Conservation (phyloP, 23 tunicate species). For the Styela plicata region DNA sequence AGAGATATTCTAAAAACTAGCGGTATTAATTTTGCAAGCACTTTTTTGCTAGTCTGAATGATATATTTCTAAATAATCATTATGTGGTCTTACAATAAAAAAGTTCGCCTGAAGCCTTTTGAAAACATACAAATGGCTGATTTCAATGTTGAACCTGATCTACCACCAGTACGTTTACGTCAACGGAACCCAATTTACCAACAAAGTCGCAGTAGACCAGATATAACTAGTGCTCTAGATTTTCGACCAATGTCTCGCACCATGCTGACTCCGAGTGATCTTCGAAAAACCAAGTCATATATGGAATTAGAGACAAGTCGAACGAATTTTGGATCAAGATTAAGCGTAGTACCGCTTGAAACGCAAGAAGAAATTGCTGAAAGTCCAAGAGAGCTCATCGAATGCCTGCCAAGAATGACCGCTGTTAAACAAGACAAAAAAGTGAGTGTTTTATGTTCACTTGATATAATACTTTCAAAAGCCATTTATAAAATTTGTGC, state of each 20-base stretch:
- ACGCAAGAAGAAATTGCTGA: constrained; percentile 7
- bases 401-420: constrained; percentile 17
- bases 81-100: constrained; percentile 32
- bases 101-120: constrained; percentile 24
- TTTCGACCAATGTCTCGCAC: constrained; percentile 1
- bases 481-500: no score
- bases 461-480: no score
- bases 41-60: no score
- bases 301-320: neutral
- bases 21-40: no score
- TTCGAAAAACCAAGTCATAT: constrained; percentile 8
- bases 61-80: no score
- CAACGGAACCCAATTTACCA: neutral
- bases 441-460: constrained; percentile 9
- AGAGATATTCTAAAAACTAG: no score
- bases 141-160: constrained; percentile 14
- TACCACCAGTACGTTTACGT: constrained; percentile 7
- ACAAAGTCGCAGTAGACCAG: constrained; percentile 8
- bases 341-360: neutral
- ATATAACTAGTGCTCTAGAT: neutral
- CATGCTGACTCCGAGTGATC: neutral
- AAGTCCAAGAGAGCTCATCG: constrained; percentile 16
- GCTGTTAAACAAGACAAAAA: constrained; percentile 13
- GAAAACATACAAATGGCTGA: constrained; percentile 22
- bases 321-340: constrained; percentile 3